Conservation (phyloP, 2,888 invertebrate genomes). For the Pristionchus maxplancki region DNA sequence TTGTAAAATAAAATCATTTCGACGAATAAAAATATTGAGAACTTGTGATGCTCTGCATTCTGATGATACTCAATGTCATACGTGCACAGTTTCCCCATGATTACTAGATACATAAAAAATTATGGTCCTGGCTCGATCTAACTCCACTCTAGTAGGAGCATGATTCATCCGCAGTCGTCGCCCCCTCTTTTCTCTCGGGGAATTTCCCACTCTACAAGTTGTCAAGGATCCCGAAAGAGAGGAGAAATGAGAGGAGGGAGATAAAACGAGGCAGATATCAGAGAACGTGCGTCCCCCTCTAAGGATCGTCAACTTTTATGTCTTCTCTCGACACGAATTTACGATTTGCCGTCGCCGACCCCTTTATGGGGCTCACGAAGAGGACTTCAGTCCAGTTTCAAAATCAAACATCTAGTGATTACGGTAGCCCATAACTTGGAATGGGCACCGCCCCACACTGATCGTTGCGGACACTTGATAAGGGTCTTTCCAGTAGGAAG, state of each 20-base stretch:
- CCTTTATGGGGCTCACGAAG: not conserved
- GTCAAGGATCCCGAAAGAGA: not conserved
- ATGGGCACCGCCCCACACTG: constrained; percentile 11
- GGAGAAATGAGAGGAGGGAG: not conserved
- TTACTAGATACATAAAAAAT: too few species aligned
- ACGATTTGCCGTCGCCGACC: constrained; percentile 6
- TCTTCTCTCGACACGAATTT: not conserved
- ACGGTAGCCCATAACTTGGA: constrained; percentile 4
- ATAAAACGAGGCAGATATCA: not conserved
- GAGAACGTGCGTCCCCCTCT: not conserved
- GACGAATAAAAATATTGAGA: too few species aligned
- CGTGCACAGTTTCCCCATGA: too few species aligned
- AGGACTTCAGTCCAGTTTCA: not conserved
- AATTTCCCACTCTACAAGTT: constrained; percentile 14
- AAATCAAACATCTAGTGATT: not conserved
- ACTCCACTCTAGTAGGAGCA: not conserved
- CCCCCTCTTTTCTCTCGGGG: not conserved
- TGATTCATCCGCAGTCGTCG: constrained; percentile 5
- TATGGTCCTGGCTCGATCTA: too few species aligned
- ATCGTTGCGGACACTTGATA: not conserved
- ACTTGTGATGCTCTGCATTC: too few species aligned
- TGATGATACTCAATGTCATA: too few species aligned
- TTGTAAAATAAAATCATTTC: too few species aligned
- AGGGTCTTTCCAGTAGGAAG: not conserved
- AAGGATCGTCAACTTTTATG: constrained; percentile 20